Evolutionary conservation across 2,888 invertebrate species (phyloP), one percentile per base, ranked within the genome.

Genomic region (Camponotus fellah): DNA sequence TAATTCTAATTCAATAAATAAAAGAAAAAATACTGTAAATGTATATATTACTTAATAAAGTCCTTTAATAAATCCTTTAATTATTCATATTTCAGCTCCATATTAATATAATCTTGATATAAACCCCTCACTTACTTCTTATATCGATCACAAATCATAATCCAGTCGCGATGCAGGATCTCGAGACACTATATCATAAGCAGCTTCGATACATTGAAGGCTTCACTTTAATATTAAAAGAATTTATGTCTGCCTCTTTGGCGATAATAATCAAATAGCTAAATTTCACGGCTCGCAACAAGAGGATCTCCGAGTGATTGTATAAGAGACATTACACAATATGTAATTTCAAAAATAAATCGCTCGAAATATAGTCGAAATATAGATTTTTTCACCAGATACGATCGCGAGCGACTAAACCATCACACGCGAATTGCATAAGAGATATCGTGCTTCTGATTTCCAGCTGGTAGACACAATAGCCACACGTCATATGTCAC

Each of bases 401-500:
- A 71, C 21, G 46, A 60, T 34, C 21, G 26, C 8, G 3, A 69
- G 8, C 32, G 21, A 60, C 79, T 80, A 21, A 80, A 60, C 43
- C 8, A 56, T 43, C 34, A 17, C 72, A 46, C 21, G 60, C 46
- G 60, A 80, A 80, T 80, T 80, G 72, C 79, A 80, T 60, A 80
- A 80, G 79, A 79, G 37, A 49, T 71, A 71, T 80, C 58, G 58
- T 43, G 34, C 17, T 58, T 60, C 58, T 71, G 60, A 80, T 80
- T 80, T 80, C 79, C 79, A 80, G 60, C 46, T 71, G 79, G 46
- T 37, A n/a, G 49, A 53, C 49, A 60, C 34, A 80, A 75, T 60
- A 60, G 60, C 46, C 71, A 46, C 21, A 21, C 40, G 40, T 66
- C n/a, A 43, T 43, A 60, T 32, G n/a, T 10, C 56, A 14, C 21